Base-by-base conservation (phyloP, 2,888 invertebrate genomes). In the Caenorhabditis auriculariae region DNA sequence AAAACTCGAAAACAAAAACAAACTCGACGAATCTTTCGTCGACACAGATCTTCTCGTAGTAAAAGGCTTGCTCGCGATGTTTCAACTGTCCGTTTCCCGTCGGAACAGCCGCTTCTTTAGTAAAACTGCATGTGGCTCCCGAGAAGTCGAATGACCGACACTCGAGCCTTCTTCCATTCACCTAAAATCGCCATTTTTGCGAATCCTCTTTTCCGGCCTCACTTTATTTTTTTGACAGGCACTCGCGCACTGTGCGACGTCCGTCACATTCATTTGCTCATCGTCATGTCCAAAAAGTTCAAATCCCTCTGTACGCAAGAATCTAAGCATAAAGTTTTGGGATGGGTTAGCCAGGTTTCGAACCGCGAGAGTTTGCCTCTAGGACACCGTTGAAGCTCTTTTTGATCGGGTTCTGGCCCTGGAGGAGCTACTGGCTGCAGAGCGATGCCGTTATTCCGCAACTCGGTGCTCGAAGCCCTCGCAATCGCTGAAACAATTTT, bases 21-120 rank as follows among this genome's bases (percentile, higher is more conserved):
- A 15, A 60, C 60, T 53, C 43, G n/a, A 51, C 51, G 27, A 77
- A 48, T 39, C 58, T 52, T 45, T 64, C 59, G 5, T 74, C 70
- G 5, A 82, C 72, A 53, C 81, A 81, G 21, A 82, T 65, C 47
- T 74, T 78, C 61, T 81, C 81, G 56, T 75, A 76, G 59, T 81
- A 81, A 28, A 71, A 73, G 3, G 72, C 61, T 7, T 72, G 69
- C 2, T 63, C 53, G n/a, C 59, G 65, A 29, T 77, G 77, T 26
- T 69, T 72, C 59, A 81, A 56, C 41, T 81, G 78, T 4, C 81
- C 81, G 43, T 75, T 77, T n/a, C 81, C 81, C 1, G 81, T 69
- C 2, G 81, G 81, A 7, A 82, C 78, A 1, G 78, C 80, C 1
- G 77, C 76, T 44, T 81, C 74, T 9, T 27, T 29, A 1, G 78